Evolutionary conservation across 2,888 invertebrate species (phyloP), one percentile per base, ranked within the genome.

Genomic region (Epinotia ramella): DNA sequence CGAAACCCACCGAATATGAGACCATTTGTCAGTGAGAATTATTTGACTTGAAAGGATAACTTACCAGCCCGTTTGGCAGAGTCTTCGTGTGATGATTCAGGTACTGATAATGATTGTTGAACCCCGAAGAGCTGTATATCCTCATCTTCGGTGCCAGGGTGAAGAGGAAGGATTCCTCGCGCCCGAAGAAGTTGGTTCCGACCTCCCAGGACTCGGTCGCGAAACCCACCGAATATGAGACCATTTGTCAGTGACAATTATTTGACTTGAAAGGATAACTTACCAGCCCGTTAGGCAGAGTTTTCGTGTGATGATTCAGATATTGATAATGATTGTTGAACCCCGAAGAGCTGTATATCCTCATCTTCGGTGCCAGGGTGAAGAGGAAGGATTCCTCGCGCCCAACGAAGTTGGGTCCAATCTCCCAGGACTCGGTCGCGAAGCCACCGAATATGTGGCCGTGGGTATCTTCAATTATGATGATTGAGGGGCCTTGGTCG

Each of bases 321-420:
- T 99, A 99, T 93, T 98, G 98, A 89, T 96, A 99, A 87, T 99
- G 98, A 78, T 97, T 95, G 89, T 99, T 99, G 89, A 97, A 98
- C 0, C 96, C 96, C 0, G 98, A 97, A 0, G 98, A 93, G 0
- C 95, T 95, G 88, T 97, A 99, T 2, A 97, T 95, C 53, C 97
- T 91, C 96, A 98, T 97, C 73, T 96, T 95, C 0, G 99, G 99
- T 33, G 96, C 95, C 69, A 98, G 92, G 0, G 97, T 96, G 91
- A 98, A 99, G 46, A 99, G 92, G 91, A 98, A 98, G 64, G 97
- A 96, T 33, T 96, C 95, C 56, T 97, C 96, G 77, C 96, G 95
- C 18, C 97, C 98, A 74, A 92, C 94, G 91, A 97, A 98, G 84
- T 96, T 97, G 11, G 98, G 97, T 16, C 97, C 89, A 33, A 97